Evolutionary conservation across 1,140 invertebrate genomes (phyloP).

Genomic region (Drosophila pallidifrons): DNA sequence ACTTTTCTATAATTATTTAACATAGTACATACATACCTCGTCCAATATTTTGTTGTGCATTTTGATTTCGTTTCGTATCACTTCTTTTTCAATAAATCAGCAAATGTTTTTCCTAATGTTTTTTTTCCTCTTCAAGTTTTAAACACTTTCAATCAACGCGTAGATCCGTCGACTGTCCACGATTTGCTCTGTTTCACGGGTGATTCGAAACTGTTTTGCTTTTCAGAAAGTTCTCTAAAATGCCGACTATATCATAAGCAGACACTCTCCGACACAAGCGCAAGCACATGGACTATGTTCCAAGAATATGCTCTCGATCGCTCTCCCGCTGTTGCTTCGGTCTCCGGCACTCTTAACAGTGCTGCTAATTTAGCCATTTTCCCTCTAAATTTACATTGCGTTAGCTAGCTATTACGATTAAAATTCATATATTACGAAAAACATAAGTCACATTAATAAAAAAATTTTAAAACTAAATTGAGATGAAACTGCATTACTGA

Average conservation of each 20-base stretch:
- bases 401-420: too few species aligned
- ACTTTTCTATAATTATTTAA: slow-evolving; percentile 17
- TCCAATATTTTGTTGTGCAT: slow-evolving; percentile 83
- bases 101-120: slow-evolving; percentile 36
- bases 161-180: slow-evolving; percentile 23
- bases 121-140: slow-evolving; percentile 41
- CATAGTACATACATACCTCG: slow-evolving; percentile 60
- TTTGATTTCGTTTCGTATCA: slow-evolving; percentile 41
- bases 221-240: slow-evolving; percentile 65
- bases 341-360: slow-evolving; percentile 21
- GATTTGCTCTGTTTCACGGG: slow-evolving; percentile 69
- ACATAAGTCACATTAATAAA: too few species aligned
- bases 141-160: slow-evolving; percentile 18
- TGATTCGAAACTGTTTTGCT: slow-evolving; percentile 73
- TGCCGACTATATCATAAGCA: slow-evolving; percentile 22
- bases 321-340: slow-evolving; percentile 29
- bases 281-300: slow-evolving; percentile 23
- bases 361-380: slow-evolving; percentile 12
- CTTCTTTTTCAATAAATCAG: slow-evolving; percentile 44
- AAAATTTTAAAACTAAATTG: too few species aligned
- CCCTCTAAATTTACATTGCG: neutral
- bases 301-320: slow-evolving; percentile 47
- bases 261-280: slow-evolving; percentile 25
- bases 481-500: too few species aligned
- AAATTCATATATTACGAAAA: too few species aligned